Evolutionary conservation across 2,797 vertebrate species (phyloP), one percentile per base, ranked within the genome.

Genomic region (Limnodromus scolopaceus): DNA sequence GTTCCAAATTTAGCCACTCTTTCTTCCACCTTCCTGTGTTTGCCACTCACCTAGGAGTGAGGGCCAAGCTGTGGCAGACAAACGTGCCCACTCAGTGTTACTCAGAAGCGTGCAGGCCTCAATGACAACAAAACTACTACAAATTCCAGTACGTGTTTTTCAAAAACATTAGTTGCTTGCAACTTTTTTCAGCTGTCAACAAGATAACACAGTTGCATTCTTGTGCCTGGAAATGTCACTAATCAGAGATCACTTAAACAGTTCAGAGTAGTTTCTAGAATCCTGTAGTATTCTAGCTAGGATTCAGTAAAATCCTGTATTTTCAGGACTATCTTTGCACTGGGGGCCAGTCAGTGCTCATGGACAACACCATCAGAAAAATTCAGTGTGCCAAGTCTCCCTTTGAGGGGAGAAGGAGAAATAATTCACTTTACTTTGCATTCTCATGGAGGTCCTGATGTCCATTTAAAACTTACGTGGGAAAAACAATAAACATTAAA

Each of bases 291-390:
- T 58, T 68, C 65, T 10, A 27, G 15, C 24, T 68, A 27, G 18
- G 38, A 53, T 22, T 61, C 64, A 39, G 6, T 38, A 28, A 53
- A 54, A 55, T 15, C n/a, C 30, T 17, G 2, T 18, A 25, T 69
- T 58, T 69, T 57, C 28, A 55, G 46, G 14, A 39, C 24, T 74
- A 9, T 6, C n/a, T 60, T 36, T 41, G 23, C 28, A 20, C 16
- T 19, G 38, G 49, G 27, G 32, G 27, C 4, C 32, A 58, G 18
- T 7, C 41, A 65, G 53, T 13, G 34, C 38, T 43, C 65, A 11
- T 1, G 4, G 49, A 68, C 41, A 78, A 19, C 5, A 0, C 20
- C 23, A 43, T 0, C 13, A 9, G 15, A 57, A 58, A 57, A 43
- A 41, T 16, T 38, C 65, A 58, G n/a, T 9, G 30, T 19, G 72